Base-by-base conservation (phyloP, 1,140 invertebrate species). In the Aphaenogaster ashmeadi region DNA sequence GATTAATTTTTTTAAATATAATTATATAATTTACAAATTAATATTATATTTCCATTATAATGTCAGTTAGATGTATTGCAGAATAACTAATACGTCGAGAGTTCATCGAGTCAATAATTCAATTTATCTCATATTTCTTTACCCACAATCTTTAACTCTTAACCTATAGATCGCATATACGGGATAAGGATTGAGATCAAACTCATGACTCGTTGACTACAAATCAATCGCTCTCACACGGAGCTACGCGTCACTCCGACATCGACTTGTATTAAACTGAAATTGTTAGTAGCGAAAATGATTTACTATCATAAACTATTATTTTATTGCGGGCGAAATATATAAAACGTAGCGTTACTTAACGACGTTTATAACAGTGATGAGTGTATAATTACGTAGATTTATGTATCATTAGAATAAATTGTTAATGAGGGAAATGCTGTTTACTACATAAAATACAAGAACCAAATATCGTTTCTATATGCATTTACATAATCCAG, bases 391-490 rank as follows among this genome's bases (percentile, higher is more conserved):
- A 67, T 67, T 71, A 69, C 33, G 15, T 33, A 50, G 13, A n/a
- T 41, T 36, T 47, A n/a, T 41, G 3, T 56, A 41, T 58, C 5
- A 33, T 56, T 60, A 74, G 50, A 60, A 72, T 83, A 74, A 83
- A 74, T 83, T 36, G 44, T 60, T 44, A 58, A 74, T 9, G 80
- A 36, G 0, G 50, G 9, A 44, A 60, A 44, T 52, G n/a, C n/a
- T 21, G 11, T 72, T 44, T 33, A 11, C 13, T 41, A 74, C 2
- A 33, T 52, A 58, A 74, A 83, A 74, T 74, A 18, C 41, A 38
- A 44, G 2, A 56, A 21, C 4, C n/a, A 41, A 41, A 56, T 33
- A 67, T 83, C 3, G 47, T 72, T 83, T 33, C 27, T 58, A 15
- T 21, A 15, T 58, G 6, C 1, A 72, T 72, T 81, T 81, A 71